Evolutionary conservation across 2,113 vertebrate genomes (phyloP).

Genomic region (Ornithorhynchus anatinus): DNA sequence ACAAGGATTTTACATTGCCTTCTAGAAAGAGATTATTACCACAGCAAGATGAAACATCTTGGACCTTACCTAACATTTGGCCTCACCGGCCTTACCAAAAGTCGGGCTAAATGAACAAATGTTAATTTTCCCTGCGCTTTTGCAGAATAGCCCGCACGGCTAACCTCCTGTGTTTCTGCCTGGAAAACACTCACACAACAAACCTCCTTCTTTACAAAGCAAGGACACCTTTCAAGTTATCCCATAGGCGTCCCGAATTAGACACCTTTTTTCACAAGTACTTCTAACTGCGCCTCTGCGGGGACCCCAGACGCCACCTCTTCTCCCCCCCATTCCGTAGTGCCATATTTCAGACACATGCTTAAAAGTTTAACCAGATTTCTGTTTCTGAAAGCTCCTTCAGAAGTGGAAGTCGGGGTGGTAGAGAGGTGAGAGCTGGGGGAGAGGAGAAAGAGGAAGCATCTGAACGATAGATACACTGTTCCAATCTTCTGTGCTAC

Average conservation of each 20-base stretch:
- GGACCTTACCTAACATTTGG: slow-evolving; percentile 74
- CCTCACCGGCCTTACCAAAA: slow-evolving; percentile 67
- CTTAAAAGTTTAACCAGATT: too few relatives aligned
- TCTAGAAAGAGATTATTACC: slow-evolving; percentile 83
- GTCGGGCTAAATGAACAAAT: slow-evolving; percentile 65
- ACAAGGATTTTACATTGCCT: slow-evolving; percentile 83
- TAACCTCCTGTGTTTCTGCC: slow-evolving; percentile 47
- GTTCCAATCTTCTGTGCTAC: slow-evolving; percentile 15
- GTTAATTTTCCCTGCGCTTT: slow-evolving; percentile 55
- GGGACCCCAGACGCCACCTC: slow-evolving; percentile 36
- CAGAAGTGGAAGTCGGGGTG: background rate
- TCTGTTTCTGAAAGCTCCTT: slow-evolving; percentile 18
- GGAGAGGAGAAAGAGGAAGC: background rate
- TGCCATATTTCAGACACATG: too few relatives aligned
- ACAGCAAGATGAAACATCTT: slow-evolving; percentile 76
- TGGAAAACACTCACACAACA: slow-evolving; percentile 44
- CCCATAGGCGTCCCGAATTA: slow-evolving; percentile 41
- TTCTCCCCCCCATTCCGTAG: slow-evolving; percentile 15
- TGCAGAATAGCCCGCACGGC: slow-evolving; percentile 49
- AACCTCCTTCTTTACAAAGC: slow-evolving; percentile 48
- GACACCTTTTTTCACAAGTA: slow-evolving; percentile 40
- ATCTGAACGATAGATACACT: background rate
- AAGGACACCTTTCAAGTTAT: slow-evolving; percentile 46
- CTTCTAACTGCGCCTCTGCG: slow-evolving; percentile 32
- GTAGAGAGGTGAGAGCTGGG: background rate